Base-by-base conservation (phyloP, 2,113 vertebrate species). In the Todiramphus saurophagus region DNA sequence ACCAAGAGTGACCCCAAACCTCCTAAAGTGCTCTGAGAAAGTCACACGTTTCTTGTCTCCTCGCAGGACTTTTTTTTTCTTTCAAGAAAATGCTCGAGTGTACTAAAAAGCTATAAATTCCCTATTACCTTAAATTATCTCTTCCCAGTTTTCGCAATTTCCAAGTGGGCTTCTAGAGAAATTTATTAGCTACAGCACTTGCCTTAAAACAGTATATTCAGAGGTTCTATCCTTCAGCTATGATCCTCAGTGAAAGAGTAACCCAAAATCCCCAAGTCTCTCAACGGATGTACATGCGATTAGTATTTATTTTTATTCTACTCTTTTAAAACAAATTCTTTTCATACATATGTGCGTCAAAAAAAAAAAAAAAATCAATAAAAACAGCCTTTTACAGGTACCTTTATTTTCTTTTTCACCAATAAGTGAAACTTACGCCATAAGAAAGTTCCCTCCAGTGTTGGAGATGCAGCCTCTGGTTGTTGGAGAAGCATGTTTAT, bases 381-480 rank as follows among this genome's bases (percentile, higher is more conserved):
- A 73, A 92, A 66, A 3, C 11, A 64, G 21, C 6, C 8, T 81
- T 48, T 35, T 68, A 48, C 18, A 63, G 16, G 8, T 20, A 67
- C 15, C 19, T 68, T 46, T 48, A 23, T 33, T 50, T 41, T 19
- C 5, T 27, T 20, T 33, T 19, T 15, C 51, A 59, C 10, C 21
- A 9, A 1, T 33, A 82, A 83, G 44, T 27, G 27, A 74, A 59
- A 98, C 99, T 99, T 96, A 99, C 99, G 98, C 98, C 99, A 99
- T 99, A 62, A 99, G 99, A 92, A 99, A 98, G 39, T 99, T 98
- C 55, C 99, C 99, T 24, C 99, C 99, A 0, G 98, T 99, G 95
- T 99, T 99, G 39, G 99, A 99, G 94, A 99, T 94, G 30, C 99
- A 99, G 89, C 99, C 99, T 67, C 99, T 98, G 20, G 98, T 99